Conservation (phyloP, 2,888 invertebrate species). For the Lacanobia oleracea region DNA sequence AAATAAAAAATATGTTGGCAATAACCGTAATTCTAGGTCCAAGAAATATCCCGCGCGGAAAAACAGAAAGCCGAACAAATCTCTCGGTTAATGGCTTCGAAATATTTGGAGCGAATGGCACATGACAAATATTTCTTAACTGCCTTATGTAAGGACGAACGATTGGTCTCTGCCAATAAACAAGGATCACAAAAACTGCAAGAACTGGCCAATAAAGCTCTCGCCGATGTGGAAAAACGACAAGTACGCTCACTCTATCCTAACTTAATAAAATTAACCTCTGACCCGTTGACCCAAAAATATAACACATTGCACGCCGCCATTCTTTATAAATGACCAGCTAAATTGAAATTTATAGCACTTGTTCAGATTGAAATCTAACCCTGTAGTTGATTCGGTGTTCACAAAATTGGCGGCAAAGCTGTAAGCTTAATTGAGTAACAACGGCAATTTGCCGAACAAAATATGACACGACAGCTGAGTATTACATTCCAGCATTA, state of each 20-base stretch:
- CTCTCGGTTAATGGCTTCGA: conserved; percentile 86
- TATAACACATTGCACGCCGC: conserved; percentile 34
- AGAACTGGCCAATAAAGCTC: conserved; percentile 81
- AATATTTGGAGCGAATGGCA: conserved; percentile 88
- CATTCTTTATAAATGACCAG: conserved; percentile 36
- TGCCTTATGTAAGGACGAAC: conserved; percentile 83
- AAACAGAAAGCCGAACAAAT: conserved; percentile 82
- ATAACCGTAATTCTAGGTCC: conserved; percentile 76
- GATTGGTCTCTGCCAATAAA: conserved; percentile 84
- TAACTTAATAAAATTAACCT: conserved; percentile 41
- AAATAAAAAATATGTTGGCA: conserved; percentile 66
- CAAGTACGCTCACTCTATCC: conserved; percentile 74
- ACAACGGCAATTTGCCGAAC: conserved; percentile 23
- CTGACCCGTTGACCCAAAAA: conserved; percentile 49
- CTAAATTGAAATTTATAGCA: conserved; percentile 64
- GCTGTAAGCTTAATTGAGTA: conserved; percentile 39
- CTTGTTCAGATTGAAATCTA: conserved; percentile 59
- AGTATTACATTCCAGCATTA: conserved; percentile 27
- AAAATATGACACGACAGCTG: conserved; percentile 17
- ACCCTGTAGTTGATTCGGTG: conserved; percentile 25
- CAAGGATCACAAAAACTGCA: conserved; percentile 80
- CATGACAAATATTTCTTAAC: conserved; percentile 88
- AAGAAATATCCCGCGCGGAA: conserved; percentile 84
- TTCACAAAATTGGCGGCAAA: conserved; percentile 32
- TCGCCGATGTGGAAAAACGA: conserved; percentile 83